These are phyloP conservation scores for Gracilinanus agilis DNA, from an alignment of 2,113 vertebrate genomes.

Conservation along the genomic window DNA sequence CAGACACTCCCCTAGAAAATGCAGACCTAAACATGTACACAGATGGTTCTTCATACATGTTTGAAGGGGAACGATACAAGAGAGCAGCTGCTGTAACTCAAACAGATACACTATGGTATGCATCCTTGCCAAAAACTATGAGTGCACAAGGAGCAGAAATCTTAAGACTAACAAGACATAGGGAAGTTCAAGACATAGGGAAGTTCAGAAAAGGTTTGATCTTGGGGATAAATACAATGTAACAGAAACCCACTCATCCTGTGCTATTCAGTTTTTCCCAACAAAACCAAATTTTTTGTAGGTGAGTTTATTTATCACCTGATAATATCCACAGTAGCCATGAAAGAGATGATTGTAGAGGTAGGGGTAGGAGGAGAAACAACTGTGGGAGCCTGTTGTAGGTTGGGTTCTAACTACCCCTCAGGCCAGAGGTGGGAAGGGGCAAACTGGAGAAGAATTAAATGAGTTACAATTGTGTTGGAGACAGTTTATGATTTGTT, in stretches of 20 bases:
- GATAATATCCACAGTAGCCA: neutral
- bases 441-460: neutral
- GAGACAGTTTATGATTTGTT: neutral
- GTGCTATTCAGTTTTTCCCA: neutral
- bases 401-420: neutral
- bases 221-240: neutral
- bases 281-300: neutral
- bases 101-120: too few relatives aligned
- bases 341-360: neutral
- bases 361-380: neutral
- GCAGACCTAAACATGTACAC: too few relatives aligned
- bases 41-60: too few relatives aligned
- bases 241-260: neutral
- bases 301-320: neutral
- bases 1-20: too few relatives aligned
- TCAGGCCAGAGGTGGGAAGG: neutral
- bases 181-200: too few relatives aligned
- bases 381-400: neutral
- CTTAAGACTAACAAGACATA: too few relatives aligned
- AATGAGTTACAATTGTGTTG: neutral
- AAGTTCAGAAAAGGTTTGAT: neutral
- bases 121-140: too few relatives aligned
- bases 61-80: too few relatives aligned
- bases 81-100: too few relatives aligned
- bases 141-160: too few relatives aligned